Percentiles rank a stretch among this genome's conserved stretches.
phyloP scores from a whole-genome alignment of 1,140 invertebrate species.

The Hyposmocoma kahamanoa region DNA sequence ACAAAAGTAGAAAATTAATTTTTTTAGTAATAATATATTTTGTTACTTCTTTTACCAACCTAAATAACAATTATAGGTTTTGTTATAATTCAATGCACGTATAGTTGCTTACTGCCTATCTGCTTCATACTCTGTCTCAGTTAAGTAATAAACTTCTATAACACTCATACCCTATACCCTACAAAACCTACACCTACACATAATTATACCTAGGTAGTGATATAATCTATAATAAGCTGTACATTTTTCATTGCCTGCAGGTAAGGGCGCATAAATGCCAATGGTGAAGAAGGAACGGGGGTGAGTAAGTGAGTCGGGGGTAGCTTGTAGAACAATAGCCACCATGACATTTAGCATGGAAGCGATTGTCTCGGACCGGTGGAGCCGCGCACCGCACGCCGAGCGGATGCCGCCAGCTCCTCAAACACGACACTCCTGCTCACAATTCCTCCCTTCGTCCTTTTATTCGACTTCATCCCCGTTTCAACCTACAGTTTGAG shows the following conservation, averaged over 20 bases:
- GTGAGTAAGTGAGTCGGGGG: constrained; percentile 31
- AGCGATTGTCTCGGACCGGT: constrained; percentile 66
- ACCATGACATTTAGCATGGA: constrained; percentile 71
- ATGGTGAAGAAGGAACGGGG: constrained; percentile 33
- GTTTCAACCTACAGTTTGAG: too few species aligned
- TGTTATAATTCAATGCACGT: too few species aligned
- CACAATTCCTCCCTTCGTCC: constrained; percentile 13
- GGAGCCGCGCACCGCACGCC: constrained; percentile 37
- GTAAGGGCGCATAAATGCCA: constrained; percentile 58
- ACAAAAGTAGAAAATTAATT: too few species aligned
- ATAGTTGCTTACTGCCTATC: too few species aligned
- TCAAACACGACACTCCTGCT: constrained; percentile 24
- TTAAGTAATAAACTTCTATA: too few species aligned
- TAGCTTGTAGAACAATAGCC: constrained; percentile 55
- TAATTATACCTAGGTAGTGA: too few species aligned
- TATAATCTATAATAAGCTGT: constrained; percentile 33
- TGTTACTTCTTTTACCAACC: too few species aligned
- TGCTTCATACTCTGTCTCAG: too few species aligned
- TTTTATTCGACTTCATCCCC: constrained; percentile 13
- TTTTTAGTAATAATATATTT: too few species aligned
- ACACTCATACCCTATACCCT: too few species aligned
- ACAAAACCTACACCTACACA: too few species aligned
- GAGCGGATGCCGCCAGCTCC: constrained; percentile 24
- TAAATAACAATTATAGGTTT: too few species aligned
- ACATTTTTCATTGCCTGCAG: constrained; percentile 46